Evolutionary conservation across 2,797 vertebrate genomes (phyloP), one percentile per base, ranked within the genome.

Genomic region (Trichosurus vulpecula): DNA sequence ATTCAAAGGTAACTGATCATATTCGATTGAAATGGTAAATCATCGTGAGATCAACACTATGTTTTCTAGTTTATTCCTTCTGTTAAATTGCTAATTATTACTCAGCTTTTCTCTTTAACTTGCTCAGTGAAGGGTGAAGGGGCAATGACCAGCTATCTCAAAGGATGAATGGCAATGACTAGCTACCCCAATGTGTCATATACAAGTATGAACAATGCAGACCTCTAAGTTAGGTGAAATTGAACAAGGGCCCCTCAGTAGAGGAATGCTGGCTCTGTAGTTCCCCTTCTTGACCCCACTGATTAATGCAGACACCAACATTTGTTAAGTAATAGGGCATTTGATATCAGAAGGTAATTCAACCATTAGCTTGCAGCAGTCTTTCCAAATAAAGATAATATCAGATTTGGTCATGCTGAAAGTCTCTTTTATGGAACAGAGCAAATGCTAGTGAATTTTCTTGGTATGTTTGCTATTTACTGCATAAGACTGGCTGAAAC

Each of bases 391-490:
- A 95, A 92, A 90, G 95, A 96, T 35, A 89, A 92, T 31, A 95
- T 90, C 52, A 55, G 90, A 55, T 94, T 97, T 93, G 96, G 94
- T 93, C 54, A 95, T 81, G 93, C 6, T 87, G 22, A 11, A 52
- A 12, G 14, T 89, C 31, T 96, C 51, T 94, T 90, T 96, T 93
- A 66, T 30, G 56, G 81, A 96, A 95, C 92, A 97, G 95, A 97
- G 92, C 93, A 95, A 95, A 58, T 54, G 16, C 93, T 61, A 90
- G 91, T 93, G 96, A 94, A 95, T 93, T 96, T 96, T 94, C 94
- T 95, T 92, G 96, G 90, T 81, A 29, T 95, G 61, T 95, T 95
- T 97, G 91, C 90, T 98, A 91, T 96, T 97, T 97, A 94, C 90
- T 89, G 90, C 74, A 53, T 93, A 92, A 93, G 92, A 95, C 94